phyloP scores from a whole-genome alignment of 2,888 invertebrate genomes.

The Labia minor region DNA sequence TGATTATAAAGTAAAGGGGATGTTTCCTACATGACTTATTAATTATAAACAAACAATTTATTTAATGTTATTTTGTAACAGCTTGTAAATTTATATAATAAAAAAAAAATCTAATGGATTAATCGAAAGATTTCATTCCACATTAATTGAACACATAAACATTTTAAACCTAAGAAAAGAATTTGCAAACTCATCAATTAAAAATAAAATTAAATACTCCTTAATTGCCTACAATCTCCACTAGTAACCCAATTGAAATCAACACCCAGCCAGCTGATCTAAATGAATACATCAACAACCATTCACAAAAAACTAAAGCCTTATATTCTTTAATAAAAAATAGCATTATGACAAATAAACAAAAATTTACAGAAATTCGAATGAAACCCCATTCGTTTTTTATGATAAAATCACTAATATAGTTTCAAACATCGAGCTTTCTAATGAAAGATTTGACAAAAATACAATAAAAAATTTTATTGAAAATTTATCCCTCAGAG shows the following conservation, averaged over 20 bases:
- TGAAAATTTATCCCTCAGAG: too few relatives aligned
- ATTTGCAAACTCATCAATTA: background rate
- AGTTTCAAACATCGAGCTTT: background rate
- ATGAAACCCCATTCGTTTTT: too few relatives aligned
- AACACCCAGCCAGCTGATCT: too few relatives aligned
- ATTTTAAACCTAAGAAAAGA: background rate
- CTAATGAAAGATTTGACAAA: too few relatives aligned
- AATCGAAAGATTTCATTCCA: conserved; percentile 17
- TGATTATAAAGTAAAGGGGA: conserved; percentile 19
- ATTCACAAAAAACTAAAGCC: too few relatives aligned
- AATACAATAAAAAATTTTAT: too few relatives aligned
- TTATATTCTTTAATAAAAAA: too few relatives aligned
- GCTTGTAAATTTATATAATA: too few relatives aligned
- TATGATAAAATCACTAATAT: too few relatives aligned
- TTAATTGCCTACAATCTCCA: conserved; percentile 13
- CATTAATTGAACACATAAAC: conserved; percentile 16
- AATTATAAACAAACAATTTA: conserved; percentile 19
- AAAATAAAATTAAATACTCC: background rate
- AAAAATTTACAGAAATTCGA: too few relatives aligned
- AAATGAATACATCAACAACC: too few relatives aligned
- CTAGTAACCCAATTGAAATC: background rate
- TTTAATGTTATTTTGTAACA: background rate
- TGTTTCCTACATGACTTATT: conserved; percentile 22
- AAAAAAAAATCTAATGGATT: background rate
- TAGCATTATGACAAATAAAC: too few relatives aligned